Evolutionary conservation across 2,797 vertebrate species (phyloP).

Genomic region (Molothrus ater): DNA sequence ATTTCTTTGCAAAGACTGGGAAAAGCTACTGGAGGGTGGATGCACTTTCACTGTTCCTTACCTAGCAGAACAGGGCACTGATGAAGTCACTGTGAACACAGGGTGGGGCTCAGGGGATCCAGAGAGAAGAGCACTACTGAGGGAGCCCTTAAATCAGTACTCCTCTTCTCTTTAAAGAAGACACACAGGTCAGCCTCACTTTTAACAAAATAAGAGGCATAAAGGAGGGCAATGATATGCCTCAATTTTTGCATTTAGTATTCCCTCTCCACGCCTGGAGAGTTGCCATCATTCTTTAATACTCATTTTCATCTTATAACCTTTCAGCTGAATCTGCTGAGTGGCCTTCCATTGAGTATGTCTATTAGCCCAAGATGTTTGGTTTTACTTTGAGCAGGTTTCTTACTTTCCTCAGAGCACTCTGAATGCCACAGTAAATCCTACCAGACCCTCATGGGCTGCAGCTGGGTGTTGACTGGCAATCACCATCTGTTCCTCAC

Average conservation of each 20-base stretch:
- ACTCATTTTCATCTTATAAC: conserved; percentile 3
- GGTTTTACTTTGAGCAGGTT: not conserved
- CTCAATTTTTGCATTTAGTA: not conserved
- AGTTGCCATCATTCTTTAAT: not conserved
- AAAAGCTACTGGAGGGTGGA: not conserved
- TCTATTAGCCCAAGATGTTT: not conserved
- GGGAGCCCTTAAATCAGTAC: not conserved
- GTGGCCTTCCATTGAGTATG: not conserved
- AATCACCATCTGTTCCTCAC: not conserved
- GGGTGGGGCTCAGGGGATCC: not conserved
- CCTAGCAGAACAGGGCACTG: not conserved
- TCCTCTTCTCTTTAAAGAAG: not conserved
- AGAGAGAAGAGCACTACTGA: not conserved
- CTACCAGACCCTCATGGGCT: not conserved
- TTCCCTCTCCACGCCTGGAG: not conserved
- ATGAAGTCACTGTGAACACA: not conserved
- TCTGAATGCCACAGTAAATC: not conserved
- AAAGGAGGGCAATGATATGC: not conserved
- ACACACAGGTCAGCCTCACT: not conserved
- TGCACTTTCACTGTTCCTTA: fast-evolving
- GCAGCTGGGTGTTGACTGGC: not conserved
- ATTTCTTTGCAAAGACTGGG: not conserved
- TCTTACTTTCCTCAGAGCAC: not conserved
- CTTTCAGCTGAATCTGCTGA: conserved; percentile 1
- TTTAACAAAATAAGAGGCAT: not conserved